Evolutionary conservation across 1,140 invertebrate species (phyloP), one percentile per base, ranked within the genome.

Genomic region (Tetragnatha versicolor): DNA sequence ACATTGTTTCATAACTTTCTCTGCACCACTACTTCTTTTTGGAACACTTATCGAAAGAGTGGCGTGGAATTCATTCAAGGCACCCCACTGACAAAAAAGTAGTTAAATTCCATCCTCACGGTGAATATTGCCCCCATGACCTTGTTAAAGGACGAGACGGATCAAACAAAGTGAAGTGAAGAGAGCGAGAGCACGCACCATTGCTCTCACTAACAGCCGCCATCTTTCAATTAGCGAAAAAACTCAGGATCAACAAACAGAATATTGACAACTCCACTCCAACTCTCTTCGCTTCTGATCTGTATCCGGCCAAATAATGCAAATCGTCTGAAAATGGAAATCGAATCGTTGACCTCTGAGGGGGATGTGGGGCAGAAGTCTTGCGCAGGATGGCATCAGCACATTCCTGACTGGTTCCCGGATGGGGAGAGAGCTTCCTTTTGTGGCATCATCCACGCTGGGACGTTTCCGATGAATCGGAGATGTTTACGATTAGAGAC

Each of bases 141-240:
- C 61, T 65, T 65, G 35, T 65, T 42, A 65, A 42, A 65, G 61
- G 61, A 33, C 33, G 61, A 65, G 42, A 33, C 37, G 20, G 42
- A 65, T 20, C 61, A 42, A 65, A 45, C 27, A 42, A 65, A 65
- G 39, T 42, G 42, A 27, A 65, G 39, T 39, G 35, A 45, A 65
- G 3, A 35, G 20, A 17, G 12, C 42, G 12, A 47, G 42, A 17
- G 20, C 42, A 45, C 61, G 61, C 61, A 25, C 25, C 17, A 17
- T 10, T 25, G 61, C 61, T 27, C 27, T 39, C 61, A 42, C 12
- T 27, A n/a, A n/a, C n/a, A n/a, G n/a, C n/a, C n/a, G n/a, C n/a
- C n/a, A 58, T 58, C 55, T 58, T 58, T 58, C 55, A 58, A 58
- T 58, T 58, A 58, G 4, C n/a, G n/a, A n/a, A n/a, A n/a, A 51